Conservation (phyloP, 1,140 invertebrate species). For the Rhagoletis pomonella region DNA sequence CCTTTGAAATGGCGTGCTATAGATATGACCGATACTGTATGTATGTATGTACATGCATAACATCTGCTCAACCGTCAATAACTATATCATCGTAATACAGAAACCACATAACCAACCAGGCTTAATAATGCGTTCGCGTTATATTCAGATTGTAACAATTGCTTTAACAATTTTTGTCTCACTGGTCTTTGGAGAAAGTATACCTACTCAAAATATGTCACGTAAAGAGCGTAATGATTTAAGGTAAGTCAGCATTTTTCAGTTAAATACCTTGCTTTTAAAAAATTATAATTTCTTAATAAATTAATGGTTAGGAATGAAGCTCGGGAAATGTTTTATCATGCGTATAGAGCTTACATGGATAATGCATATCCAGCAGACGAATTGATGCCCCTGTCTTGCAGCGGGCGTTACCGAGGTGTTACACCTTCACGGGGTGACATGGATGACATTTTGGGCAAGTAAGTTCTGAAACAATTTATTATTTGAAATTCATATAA, state of each 20-base stretch:
- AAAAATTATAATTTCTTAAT: not conserved
- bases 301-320: conserved; percentile 73
- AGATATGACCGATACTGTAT: no score
- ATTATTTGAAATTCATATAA: no score
- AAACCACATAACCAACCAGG: not conserved
- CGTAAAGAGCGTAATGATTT: conserved; percentile 77
- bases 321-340: conserved; percentile 96
- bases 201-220: conserved; percentile 77
- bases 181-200: conserved; percentile 55
- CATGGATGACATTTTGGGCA: conserved; percentile 96
- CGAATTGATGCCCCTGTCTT: conserved; percentile 98
- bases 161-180: conserved; percentile 36
- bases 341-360: conserved; percentile 98
- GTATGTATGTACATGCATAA: no score
- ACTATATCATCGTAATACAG: not conserved
- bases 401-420: conserved; percentile 91
- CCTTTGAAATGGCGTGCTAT: no score
- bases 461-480: conserved; percentile 86
- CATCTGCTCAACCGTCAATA: no score
- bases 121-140: not conserved
- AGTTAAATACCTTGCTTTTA: not conserved
- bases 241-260: conserved; percentile 73
- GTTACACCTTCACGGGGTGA: conserved; percentile 92
- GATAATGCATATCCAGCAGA: conserved; percentile 98
- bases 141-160: conserved; percentile 2